phyloP scores from a whole-genome alignment of 2,113 vertebrate species.

The Philantomba maxwellii region DNA sequence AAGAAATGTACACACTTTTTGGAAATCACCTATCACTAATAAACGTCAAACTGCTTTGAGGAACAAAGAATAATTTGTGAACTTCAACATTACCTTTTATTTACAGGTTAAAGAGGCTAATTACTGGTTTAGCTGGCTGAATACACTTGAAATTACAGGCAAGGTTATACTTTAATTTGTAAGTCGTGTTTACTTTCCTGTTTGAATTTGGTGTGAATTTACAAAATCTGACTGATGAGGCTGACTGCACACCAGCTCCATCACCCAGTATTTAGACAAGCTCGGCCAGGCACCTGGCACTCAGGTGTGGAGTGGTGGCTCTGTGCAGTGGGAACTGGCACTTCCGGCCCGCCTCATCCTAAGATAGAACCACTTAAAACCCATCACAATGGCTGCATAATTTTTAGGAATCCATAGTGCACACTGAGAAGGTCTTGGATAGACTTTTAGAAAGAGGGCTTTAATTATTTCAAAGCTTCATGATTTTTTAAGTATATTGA shows the following conservation, averaged over 20 bases:
- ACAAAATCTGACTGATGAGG: neutral
- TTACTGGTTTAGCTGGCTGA: neutral
- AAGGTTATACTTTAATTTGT: neutral
- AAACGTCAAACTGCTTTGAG: neutral
- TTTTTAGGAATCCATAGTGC: neutral
- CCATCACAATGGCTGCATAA: neutral
- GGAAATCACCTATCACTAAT: neutral
- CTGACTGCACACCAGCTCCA: neutral
- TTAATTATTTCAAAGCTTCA: neutral
- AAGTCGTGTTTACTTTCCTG: neutral
- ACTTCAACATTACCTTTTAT: neutral
- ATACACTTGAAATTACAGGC: neutral
- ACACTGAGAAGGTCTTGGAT: neutral
- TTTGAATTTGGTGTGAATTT: neutral
- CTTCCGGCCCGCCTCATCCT: neutral
- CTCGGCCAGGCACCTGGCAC: neutral
- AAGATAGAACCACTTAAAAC: neutral
- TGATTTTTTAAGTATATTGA: neutral
- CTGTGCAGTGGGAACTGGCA: rapidly evolving
- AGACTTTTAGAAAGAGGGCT: neutral
- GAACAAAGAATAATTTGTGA: neutral
- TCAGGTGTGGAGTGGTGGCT: neutral
- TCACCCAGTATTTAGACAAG: rapidly evolving
- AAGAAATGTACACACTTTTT: neutral
- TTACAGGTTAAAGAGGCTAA: neutral